Evolutionary conservation across 2,797 vertebrate species (phyloP).

Genomic region (Cuniculus paca): DNA sequence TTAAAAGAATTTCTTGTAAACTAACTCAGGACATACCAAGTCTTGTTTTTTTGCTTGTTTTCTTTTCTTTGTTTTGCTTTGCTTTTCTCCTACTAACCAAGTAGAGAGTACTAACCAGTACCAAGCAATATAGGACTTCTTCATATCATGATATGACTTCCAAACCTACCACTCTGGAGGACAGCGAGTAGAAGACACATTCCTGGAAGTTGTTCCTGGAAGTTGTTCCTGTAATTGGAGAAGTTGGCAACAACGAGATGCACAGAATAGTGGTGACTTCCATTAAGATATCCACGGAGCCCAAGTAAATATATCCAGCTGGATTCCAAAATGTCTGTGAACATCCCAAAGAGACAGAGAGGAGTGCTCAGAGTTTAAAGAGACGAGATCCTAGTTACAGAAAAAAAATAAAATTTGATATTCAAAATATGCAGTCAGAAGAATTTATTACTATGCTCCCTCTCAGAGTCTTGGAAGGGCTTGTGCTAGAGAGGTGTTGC

Average conservation of each 20-base stretch:
- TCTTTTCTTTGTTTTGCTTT: too few species aligned
- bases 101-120: neutral
- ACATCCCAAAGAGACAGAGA: neutral
- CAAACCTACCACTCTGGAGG: neutral
- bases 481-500: neutral
- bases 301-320: neutral
- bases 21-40: neutral
- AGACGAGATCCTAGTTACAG: neutral
- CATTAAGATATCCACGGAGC: neutral
- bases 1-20: neutral
- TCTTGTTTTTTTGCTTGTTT: neutral
- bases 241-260: neutral
- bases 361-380: neutral
- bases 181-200: neutral
- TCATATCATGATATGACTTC: neutral
- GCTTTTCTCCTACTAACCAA: neutral
- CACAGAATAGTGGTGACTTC: neutral
- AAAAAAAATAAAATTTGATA: neutral
- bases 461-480: neutral
- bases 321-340: neutral
- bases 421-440: neutral
- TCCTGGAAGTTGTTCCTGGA: conserved; percentile 23
- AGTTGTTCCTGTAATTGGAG: neutral
- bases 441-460: neutral
- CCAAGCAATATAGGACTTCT: neutral